These are phyloP conservation scores for Xiphophorus couchianus DNA, from an alignment of 2,113 vertebrate genomes.

Conservation along the genomic window DNA sequence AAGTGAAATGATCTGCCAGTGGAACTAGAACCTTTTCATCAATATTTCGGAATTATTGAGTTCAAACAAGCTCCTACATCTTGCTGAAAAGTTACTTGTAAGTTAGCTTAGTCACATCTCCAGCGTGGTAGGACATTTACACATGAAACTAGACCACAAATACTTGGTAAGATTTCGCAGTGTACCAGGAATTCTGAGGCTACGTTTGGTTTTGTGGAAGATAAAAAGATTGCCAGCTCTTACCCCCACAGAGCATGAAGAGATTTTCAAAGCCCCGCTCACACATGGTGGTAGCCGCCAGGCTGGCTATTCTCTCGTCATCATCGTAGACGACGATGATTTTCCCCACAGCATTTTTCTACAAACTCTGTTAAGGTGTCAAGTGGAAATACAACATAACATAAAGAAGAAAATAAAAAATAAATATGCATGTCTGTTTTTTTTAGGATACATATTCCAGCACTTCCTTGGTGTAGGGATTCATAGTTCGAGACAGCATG, in stretches of 20 bases:
- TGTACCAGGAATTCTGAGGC: too few relatives aligned
- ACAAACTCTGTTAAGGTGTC: constrained; percentile 71
- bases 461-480: constrained; percentile 85
- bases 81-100: too few relatives aligned
- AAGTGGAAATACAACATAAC: too few relatives aligned
- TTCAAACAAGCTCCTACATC: too few relatives aligned
- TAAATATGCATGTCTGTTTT: not conserved
- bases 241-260: constrained; percentile 96
- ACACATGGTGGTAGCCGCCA: constrained; percentile 92
- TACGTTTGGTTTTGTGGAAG: too few relatives aligned
- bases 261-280: constrained; percentile 95
- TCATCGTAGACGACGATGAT: constrained; percentile 96
- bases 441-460: constrained; percentile 90
- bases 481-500: constrained; percentile 89
- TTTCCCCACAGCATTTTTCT: constrained; percentile 92
- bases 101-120: too few relatives aligned
- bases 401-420: not conserved
- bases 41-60: too few relatives aligned
- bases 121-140: too few relatives aligned
- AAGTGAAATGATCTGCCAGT: too few relatives aligned
- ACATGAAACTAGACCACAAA: too few relatives aligned
- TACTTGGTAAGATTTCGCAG: too few relatives aligned
- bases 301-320: constrained; percentile 90
- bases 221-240: constrained; percentile 5
- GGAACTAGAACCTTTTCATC: too few relatives aligned